phyloP scores from a whole-genome alignment of 2,797 vertebrate species.

The Sebastolobus altivelis region DNA sequence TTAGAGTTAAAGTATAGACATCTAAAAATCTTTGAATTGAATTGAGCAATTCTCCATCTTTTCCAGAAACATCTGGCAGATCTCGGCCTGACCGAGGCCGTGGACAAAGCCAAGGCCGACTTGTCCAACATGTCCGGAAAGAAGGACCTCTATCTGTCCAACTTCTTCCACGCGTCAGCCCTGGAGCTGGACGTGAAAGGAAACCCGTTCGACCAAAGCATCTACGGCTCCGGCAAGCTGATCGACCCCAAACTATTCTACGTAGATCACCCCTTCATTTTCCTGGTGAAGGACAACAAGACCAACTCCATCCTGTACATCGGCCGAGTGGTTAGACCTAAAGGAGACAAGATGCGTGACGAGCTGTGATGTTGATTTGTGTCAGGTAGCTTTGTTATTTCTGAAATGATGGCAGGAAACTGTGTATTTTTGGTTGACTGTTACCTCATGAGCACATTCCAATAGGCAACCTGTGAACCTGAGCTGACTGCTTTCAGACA shows the following conservation, averaged over 20 bases:
- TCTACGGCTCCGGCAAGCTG: slow-evolving; percentile 91
- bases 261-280: slow-evolving; percentile 95
- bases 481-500: slow-evolving; percentile 21
- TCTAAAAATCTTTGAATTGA: not conserved
- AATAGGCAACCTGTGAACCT: slow-evolving; percentile 56
- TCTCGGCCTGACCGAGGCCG: slow-evolving; percentile 94
- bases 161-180: slow-evolving; percentile 91
- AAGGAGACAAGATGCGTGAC: slow-evolving; percentile 96
- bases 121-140: slow-evolving; percentile 97
- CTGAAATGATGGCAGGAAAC: slow-evolving; percentile 49
- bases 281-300: slow-evolving; percentile 96
- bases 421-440: slow-evolving; percentile 48
- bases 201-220: slow-evolving; percentile 90
- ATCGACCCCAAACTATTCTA: slow-evolving; percentile 95
- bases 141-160: slow-evolving; percentile 96
- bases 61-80: slow-evolving; percentile 93
- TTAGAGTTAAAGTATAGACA: not conserved
- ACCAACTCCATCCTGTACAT: slow-evolving; percentile 96
- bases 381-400: slow-evolving; percentile 44
- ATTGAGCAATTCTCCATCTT: slow-evolving; percentile 10
- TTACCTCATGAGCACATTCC: slow-evolving; percentile 80
- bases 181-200: slow-evolving; percentile 92
- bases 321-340: slow-evolving; percentile 92
- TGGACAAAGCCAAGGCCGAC: slow-evolving; percentile 97
- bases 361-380: slow-evolving; percentile 88